Evolutionary conservation across 2,797 vertebrate species (phyloP), one percentile per base, ranked within the genome.

Genomic region (Anisognathus igniventris): DNA sequence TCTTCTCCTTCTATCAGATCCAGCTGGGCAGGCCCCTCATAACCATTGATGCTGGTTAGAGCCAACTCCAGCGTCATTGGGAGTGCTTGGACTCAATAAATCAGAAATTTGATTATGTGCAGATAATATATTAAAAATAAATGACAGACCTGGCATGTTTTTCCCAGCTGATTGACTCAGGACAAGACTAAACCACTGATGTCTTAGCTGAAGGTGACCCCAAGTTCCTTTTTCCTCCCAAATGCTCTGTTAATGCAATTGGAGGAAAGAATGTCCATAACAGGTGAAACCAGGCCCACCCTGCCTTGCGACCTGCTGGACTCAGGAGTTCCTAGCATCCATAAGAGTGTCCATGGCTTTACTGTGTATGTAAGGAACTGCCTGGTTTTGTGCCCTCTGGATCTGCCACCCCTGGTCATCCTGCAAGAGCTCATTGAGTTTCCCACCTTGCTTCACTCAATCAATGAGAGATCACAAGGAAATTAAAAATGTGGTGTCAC

Each of bases 1-100:
- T 74, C 86, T 74, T 94, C 88, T 77, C 39, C 31, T 80, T 86
- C 86, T 79, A 70, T 56, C 92, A 92, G 74, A 92, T 87, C 67
- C 88, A 92, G 80, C 88, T 94, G 86, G 91, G 81, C 1, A 0
- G 74, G 88, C 58, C 56, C 58, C 48, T 79, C 56, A 47, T 4
- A 88, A 44, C 45, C 57, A 72, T 22, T 61, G 60, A 40, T 40
- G 39, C 60, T 62, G 71, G 51, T 50, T 44, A 76, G 62, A 95
- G 64, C 33, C 64, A 75, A n/a, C 56, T 39, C 0, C 0, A 91
- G 66, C 77, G 64, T 31, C 81, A 66, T 1, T 93, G 71, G 39
- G 27, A 93, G 33, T 67, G 42, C 57, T 73, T 74, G 57, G 39
- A 57, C 51, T 83, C 48, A 82, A 74, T 71, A 74, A 77, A 91